These are phyloP conservation scores for Pollenia labialis DNA, from an alignment of 2,888 invertebrate genomes.

Conservation along the genomic window DNA sequence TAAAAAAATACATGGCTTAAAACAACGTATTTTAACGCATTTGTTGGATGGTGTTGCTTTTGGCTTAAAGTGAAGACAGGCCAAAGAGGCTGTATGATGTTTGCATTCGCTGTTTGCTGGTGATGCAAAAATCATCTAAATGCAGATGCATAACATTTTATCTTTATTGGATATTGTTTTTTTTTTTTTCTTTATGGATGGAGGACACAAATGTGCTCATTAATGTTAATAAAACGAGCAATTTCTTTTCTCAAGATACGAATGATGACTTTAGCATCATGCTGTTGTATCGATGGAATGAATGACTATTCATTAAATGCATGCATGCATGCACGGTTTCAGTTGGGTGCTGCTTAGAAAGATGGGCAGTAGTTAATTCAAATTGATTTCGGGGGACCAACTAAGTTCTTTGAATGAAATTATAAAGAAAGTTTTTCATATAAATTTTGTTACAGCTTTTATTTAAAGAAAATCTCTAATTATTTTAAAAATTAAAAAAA, in stretches of 20 bases:
- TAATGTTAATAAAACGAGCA: slow-evolving; percentile 73
- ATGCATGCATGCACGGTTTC: slow-evolving; percentile 30
- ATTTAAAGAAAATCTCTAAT: no score
- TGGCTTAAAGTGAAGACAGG: slow-evolving; percentile 13
- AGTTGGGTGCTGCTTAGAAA: slow-evolving; percentile 4
- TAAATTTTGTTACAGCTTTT: no score
- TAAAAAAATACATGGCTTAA: slow-evolving; percentile 53
- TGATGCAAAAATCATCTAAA: slow-evolving; percentile 61
- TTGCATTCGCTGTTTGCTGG: slow-evolving; percentile 35
- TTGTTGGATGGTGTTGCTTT: slow-evolving; percentile 21
- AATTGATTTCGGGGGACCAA: slow-evolving; percentile 35
- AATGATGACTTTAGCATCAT: slow-evolving; percentile 60
- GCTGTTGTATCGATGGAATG: slow-evolving; percentile 50
- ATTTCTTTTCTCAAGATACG: slow-evolving; percentile 70
- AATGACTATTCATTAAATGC: slow-evolving; percentile 57
- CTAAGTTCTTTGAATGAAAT: neutral
- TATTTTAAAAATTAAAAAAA: no score
- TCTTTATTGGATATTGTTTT: slow-evolving; percentile 64
- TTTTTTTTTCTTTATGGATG: slow-evolving; percentile 57
- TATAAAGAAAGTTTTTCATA: no score
- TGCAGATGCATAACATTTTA: slow-evolving; percentile 71
- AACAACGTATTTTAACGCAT: slow-evolving; percentile 64
- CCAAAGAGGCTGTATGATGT: slow-evolving; percentile 13
- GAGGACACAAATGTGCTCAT: slow-evolving; percentile 73
- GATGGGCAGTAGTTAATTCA: neutral